phyloP scores from a whole-genome alignment of 2,113 vertebrate genomes.

The Smithornis capensis region DNA sequence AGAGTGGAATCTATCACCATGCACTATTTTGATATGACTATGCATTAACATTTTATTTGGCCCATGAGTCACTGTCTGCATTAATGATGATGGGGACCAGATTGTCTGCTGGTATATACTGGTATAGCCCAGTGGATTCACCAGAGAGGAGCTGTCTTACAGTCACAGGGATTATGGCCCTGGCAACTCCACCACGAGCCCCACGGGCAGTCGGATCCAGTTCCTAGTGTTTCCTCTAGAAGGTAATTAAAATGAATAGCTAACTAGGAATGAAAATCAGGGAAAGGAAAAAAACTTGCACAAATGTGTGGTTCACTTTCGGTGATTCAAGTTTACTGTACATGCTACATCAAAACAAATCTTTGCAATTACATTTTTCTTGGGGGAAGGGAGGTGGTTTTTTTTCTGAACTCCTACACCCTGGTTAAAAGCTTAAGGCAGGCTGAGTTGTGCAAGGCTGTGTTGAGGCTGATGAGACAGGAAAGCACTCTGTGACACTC shows the following conservation, averaged over 20 bases:
- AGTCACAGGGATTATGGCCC: neutral
- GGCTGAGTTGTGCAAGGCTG: slow-evolving; percentile 45
- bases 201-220: neutral
- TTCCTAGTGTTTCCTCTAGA: neutral
- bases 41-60: neutral
- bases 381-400: slow-evolving; percentile 12
- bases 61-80: neutral
- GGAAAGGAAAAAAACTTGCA: neutral
- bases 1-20: neutral
- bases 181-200: neutral
- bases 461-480: slow-evolving; percentile 28
- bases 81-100: neutral
- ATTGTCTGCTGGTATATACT: neutral
- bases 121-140: neutral
- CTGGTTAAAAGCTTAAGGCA: slow-evolving; percentile 47
- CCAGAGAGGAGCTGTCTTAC: neutral
- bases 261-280: slow-evolving; percentile 50
- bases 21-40: neutral
- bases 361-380: slow-evolving; percentile 48
- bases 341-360: slow-evolving; percentile 37
- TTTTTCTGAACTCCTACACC: slow-evolving; percentile 60
- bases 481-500: neutral
- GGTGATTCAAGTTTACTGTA: slow-evolving; percentile 13
- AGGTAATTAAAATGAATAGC: neutral
- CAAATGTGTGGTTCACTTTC: neutral